These are phyloP conservation scores for Cenopis cana DNA, from an alignment of 2,888 invertebrate species.

Conservation along the genomic window DNA sequence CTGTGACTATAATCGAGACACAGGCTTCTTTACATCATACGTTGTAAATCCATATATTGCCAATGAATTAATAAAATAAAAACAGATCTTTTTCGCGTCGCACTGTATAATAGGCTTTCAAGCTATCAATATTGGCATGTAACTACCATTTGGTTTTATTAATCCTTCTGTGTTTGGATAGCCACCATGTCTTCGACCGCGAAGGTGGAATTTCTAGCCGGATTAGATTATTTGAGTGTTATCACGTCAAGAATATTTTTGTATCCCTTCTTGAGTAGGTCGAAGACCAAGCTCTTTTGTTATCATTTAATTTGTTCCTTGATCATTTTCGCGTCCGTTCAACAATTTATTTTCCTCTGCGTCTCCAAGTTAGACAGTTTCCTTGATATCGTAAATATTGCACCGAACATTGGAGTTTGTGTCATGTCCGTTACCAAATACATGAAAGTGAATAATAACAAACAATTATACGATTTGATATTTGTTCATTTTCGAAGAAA, in stretches of 20 bases:
- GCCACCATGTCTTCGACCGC: constrained; percentile 43
- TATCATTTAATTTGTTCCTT: constrained; percentile 56
- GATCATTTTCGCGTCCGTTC: constrained; percentile 58
- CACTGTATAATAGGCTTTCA: constrained; percentile 5
- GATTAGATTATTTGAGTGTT: constrained; percentile 60
- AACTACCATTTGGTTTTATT: background rate
- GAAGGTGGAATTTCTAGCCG: constrained; percentile 56
- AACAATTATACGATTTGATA: constrained; percentile 59
- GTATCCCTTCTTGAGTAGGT: constrained; percentile 63
- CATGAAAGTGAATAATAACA: constrained; percentile 60
- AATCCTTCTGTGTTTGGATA: background rate
- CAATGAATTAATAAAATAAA: background rate
- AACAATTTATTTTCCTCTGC: constrained; percentile 62
- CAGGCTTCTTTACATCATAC: constrained; percentile 24
- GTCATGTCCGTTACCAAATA: constrained; percentile 67
- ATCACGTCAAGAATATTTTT: constrained; percentile 63
- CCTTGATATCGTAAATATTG: constrained; percentile 68
- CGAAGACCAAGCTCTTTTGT: constrained; percentile 53
- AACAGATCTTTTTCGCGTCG: background rate
- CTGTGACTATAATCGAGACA: constrained; percentile 15
- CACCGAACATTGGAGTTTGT: constrained; percentile 71
- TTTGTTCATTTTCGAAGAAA: constrained; percentile 62
- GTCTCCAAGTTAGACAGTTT: constrained; percentile 60
- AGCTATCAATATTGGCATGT: background rate
- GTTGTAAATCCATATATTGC: background rate